Evolutionary conservation across 2,797 vertebrate genomes (phyloP), one percentile per base, ranked within the genome.

Genomic region (Muscicapa striata): DNA sequence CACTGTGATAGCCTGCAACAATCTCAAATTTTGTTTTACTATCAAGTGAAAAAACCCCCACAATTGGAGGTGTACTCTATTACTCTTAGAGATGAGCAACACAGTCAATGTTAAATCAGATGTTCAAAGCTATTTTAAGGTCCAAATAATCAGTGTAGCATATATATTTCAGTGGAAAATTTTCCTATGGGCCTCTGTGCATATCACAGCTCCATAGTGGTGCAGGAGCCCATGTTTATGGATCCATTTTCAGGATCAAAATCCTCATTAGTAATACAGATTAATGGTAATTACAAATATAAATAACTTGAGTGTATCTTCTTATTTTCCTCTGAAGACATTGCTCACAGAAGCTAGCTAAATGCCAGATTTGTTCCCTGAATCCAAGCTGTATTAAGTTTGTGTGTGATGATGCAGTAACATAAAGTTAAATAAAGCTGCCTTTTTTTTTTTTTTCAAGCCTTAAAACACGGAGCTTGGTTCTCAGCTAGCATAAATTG

Each of bases 201-300:
- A 57, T 85, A 80, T 89, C 84, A 64, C 62, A 84, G 91, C 92
- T 96, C 84, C 66, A 21, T 15, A n/a, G 89, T 63, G 38, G 83
- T 74, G 49, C 80, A 63, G 67, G 70, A 91, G 63, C 70, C 95
- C 91, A 91, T 95, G 95, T 96, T 94, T 95, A 95, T 94, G 93
- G 94, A 93, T 94, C 95, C 94, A 96, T 96, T 94, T 96, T 59
- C 95, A 96, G 93, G 95, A 95, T 95, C 95, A 95, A 96, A 95
- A 79, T 87, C 89, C 93, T 95, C 93, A 95, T 95, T 96, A 96
- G 94, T 91, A 96, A 94, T 90, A 95, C 94, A 93, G 95, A 96
- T 96, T 96, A 97, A 96, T 93, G 93, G 83, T 96, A 96, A 94
- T 93, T 93, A 94, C 91, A 94, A 94, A 91, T 95, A 96, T 96